phyloP scores from a whole-genome alignment of 2,797 vertebrate genomes.

The Pseudocheirus occidentalis region DNA sequence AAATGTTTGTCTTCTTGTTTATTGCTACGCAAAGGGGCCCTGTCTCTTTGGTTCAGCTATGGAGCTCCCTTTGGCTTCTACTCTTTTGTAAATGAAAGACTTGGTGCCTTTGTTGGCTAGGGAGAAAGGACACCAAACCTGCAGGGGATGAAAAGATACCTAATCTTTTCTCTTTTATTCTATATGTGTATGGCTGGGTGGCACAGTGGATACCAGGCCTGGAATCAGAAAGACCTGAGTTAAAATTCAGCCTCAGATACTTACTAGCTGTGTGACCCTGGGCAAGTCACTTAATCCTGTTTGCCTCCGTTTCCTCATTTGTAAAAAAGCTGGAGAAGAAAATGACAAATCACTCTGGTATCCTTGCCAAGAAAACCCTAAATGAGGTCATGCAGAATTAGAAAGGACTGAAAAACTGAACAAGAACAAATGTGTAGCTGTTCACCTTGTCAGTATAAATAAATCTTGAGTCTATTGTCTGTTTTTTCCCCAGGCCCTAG shows the following conservation, averaged over 20 bases:
- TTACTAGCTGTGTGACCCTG: not conserved
- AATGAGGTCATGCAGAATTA: not conserved
- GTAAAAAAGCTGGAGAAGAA: not conserved
- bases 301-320: not conserved
- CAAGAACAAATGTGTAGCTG: not conserved
- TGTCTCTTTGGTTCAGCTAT: not conserved
- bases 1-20: not conserved
- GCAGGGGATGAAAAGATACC: not conserved
- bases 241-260: not conserved
- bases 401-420: not conserved
- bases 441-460: not conserved
- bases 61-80: not conserved
- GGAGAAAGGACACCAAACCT: not conserved
- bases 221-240: not conserved
- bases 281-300: not conserved
- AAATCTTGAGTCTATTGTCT: not conserved
- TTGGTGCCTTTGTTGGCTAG: conserved; percentile 21
- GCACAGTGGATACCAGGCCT: not conserved
- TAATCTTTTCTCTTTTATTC: not conserved
- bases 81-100: conserved; percentile 1
- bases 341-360: not conserved
- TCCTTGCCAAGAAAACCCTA: not conserved
- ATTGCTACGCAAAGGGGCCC: not conserved
- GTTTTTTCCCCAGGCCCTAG: not conserved
- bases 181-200: not conserved